Conservation (phyloP, 2,888 invertebrate species). For the Erannis defoliaria region DNA sequence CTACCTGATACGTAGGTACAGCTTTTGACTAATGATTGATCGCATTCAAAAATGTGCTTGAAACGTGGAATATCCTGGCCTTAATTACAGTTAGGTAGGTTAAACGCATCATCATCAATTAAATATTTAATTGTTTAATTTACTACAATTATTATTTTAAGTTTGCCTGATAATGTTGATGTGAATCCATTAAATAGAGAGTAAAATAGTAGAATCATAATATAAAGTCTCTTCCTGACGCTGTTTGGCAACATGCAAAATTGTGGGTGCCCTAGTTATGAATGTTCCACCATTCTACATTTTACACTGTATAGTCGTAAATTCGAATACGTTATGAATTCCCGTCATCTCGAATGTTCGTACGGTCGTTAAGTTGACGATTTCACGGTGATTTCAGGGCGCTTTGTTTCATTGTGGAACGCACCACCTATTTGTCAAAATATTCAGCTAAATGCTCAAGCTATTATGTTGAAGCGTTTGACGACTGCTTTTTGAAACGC, state of each 20-base stretch:
- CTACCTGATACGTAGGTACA: too few species aligned
- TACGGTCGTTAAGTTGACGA: slow-evolving; percentile 74
- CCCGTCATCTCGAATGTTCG: slow-evolving; percentile 44
- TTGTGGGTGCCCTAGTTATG: slow-evolving; percentile 11
- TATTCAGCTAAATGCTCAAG: slow-evolving; percentile 69
- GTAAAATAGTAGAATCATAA: not conserved
- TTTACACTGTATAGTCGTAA: slow-evolving; percentile 31
- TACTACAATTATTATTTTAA: too few species aligned
- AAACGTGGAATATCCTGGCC: too few species aligned
- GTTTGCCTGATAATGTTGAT: not conserved
- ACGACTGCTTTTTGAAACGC: slow-evolving; percentile 35
- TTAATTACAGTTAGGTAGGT: too few species aligned
- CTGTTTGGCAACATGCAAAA: not conserved
- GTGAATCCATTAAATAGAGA: too few species aligned
- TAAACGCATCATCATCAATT: too few species aligned
- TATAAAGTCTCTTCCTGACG: not conserved
- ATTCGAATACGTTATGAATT: slow-evolving; percentile 44
- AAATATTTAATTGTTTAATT: too few species aligned
- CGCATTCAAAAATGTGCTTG: too few species aligned
- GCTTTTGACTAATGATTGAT: too few species aligned
- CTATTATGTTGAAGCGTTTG: slow-evolving; percentile 62
- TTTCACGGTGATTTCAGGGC: slow-evolving; percentile 56
- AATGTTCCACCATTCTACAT: slow-evolving; percentile 19
- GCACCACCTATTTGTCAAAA: slow-evolving; percentile 71
- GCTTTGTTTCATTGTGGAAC: slow-evolving; percentile 69